Percentiles rank a stretch among this genome's conserved stretches.
Evolutionary conservation across 2,113 vertebrate genomes (phyloP).

Genomic region (Catharus minimus): DNA sequence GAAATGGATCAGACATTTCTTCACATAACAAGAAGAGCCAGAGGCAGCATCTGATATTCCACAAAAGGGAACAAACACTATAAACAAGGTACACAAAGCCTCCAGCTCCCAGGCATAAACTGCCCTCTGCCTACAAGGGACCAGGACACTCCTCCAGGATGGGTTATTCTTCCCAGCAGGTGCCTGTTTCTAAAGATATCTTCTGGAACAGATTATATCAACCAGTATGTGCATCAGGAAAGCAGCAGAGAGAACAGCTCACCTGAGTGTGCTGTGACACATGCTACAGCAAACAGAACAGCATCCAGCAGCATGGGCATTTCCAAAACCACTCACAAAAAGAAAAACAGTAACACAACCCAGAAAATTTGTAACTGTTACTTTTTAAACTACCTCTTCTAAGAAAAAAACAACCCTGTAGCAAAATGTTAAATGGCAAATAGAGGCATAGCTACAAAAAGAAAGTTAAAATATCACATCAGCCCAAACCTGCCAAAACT

Average conservation of each 20-base stretch:
- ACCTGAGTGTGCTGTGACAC: not conserved
- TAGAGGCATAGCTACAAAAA: not conserved
- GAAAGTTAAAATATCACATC: not conserved
- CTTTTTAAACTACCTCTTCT: fast-evolving
- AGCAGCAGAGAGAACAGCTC: not conserved
- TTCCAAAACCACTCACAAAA: not conserved
- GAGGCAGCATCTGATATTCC: not conserved
- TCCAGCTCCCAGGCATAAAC: not conserved
- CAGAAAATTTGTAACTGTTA: not conserved
- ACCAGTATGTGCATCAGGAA: not conserved
- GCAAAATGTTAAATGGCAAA: not conserved
- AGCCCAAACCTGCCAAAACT: not conserved
- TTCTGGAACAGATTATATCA: not conserved
- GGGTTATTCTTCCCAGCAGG: not conserved
- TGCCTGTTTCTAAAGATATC: not conserved
- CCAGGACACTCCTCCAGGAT: not conserved
- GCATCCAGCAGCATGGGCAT: fast-evolving
- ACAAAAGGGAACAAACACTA: not conserved
- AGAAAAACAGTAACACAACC: not conserved
- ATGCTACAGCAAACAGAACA: not conserved
- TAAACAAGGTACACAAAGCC: not conserved
- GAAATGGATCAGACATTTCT: constrained; percentile 13
- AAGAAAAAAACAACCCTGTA: not conserved
- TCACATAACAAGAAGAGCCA: not conserved
- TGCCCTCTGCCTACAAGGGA: not conserved